A percentile compares a stretch with the other conserved stretches of the same genome.
phyloP scores from a whole-genome alignment of 2,113 vertebrate species.

The Psammodynastes pulverulentus region DNA sequence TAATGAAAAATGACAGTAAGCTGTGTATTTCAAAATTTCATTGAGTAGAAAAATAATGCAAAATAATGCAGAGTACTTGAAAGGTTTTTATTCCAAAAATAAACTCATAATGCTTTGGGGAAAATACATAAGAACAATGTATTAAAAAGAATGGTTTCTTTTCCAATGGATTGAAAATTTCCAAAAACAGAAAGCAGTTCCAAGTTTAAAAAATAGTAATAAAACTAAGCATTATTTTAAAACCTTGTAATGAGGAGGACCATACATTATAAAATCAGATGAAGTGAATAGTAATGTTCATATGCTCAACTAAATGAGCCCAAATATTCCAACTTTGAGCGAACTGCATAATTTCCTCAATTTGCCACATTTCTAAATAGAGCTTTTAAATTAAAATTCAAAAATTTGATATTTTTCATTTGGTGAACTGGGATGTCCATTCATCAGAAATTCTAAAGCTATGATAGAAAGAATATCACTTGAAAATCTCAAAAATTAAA shows the following conservation, averaged over 20 bases:
- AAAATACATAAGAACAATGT: neutral
- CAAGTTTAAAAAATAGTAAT: neutral
- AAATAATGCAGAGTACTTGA: neutral
- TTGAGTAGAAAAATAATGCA: neutral
- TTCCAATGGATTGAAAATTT: neutral
- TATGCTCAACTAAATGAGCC: neutral
- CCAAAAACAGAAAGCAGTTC: accelerated
- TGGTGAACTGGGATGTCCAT: neutral
- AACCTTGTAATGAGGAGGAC: accelerated
- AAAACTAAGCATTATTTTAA: neutral
- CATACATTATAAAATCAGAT: neutral
- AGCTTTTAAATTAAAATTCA: neutral
- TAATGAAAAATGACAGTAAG: neutral
- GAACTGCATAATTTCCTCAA: neutral
- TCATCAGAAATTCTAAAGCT: neutral
- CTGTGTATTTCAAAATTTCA: neutral
- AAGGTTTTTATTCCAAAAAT: neutral
- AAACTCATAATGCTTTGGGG: neutral
- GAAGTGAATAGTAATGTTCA: neutral
- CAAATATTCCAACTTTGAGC: neutral
- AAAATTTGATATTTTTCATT: neutral
- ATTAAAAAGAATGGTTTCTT: neutral
- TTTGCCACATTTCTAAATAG: neutral
- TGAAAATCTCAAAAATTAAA: neutral
- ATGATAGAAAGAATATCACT: neutral